Evolutionary conservation across 2,888 invertebrate species (phyloP).

Genomic region (Drosophila pseudotalamancana): DNA sequence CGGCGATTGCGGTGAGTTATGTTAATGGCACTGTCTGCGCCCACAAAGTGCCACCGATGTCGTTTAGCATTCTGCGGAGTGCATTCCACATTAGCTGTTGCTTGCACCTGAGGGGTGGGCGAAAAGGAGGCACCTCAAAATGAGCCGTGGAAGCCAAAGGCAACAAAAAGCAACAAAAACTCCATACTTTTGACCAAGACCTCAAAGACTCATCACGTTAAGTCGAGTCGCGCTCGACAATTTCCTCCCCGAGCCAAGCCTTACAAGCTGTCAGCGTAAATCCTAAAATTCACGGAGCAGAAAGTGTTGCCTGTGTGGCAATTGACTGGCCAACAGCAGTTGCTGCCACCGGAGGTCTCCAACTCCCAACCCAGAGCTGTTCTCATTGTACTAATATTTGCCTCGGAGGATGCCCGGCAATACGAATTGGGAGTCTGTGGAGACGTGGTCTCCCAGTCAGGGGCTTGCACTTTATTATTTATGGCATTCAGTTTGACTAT

Average conservation of each 20-base stretch:
- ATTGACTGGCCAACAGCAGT: constrained; percentile 59
- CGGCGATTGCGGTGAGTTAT: constrained; percentile 67
- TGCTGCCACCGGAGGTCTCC: constrained; percentile 30
- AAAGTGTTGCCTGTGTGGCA: constrained; percentile 68
- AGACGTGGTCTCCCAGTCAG: constrained; percentile 10
- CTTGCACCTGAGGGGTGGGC: not conserved
- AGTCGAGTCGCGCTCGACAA: constrained; percentile 42
- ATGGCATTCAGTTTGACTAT: constrained; percentile 73
- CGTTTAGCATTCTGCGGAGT: constrained; percentile 31
- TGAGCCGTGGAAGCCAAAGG: constrained; percentile 37
- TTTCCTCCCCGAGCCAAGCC: constrained; percentile 1
- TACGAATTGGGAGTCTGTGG: not conserved
- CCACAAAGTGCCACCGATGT: constrained; percentile 65
- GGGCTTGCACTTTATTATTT: constrained; percentile 74
- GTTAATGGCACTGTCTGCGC: constrained; percentile 71
- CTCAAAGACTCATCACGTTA: constrained; percentile 53
- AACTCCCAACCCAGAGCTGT: constrained; percentile 16
- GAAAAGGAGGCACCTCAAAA: constrained; percentile 12
- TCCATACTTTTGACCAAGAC: constrained; percentile 47
- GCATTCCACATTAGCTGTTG: constrained; percentile 49
- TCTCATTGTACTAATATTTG: constrained; percentile 21
- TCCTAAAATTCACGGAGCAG: constrained; percentile 74
- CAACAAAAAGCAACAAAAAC: constrained; percentile 31
- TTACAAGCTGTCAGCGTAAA: constrained; percentile 75
- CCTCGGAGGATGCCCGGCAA: constrained; percentile 46